Evolutionary conservation across 23 tunicate genomes (phyloP).

Genomic region (Styela plicata): DNA sequence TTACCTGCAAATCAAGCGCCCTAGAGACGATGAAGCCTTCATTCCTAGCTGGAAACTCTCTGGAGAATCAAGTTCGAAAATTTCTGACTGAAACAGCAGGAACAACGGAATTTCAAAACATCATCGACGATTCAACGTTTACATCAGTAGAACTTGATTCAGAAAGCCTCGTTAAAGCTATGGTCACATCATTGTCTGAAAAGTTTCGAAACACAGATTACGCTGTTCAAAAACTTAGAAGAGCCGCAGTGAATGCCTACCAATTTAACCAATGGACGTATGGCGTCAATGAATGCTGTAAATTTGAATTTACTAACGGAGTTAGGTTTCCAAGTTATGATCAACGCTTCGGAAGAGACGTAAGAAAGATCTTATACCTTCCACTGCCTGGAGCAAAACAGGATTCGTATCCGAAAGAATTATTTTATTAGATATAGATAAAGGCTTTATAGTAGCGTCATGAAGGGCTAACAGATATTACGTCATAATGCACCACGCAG

Average conservation of each 20-base stretch:
- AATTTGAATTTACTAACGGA: not conserved
- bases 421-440: no score
- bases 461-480: no score
- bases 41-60: no score
- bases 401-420: no score
- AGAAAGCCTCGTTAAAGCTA: not conserved
- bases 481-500: no score
- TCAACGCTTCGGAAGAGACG: not conserved
- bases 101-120: not conserved
- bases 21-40: no score
- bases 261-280: not conserved
- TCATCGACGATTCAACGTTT: slow-evolving; percentile 28
- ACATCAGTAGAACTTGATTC: slow-evolving; percentile 21
- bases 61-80: not conserved
- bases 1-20: no score
- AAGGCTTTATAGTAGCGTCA: no score
- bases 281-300: slow-evolving; percentile 27
- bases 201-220: slow-evolving; percentile 29
- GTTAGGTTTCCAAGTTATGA: not conserved
- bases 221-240: slow-evolving; percentile 33
- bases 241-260: slow-evolving; percentile 4
- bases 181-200: slow-evolving; percentile 13
- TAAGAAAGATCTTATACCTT: no score
- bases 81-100: not conserved
- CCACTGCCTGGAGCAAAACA: no score